A percentile compares a stretch with the other conserved stretches of the same genome.
phyloP scores from a whole-genome alignment of 2,888 invertebrate genomes.

The Melanotus villosus region DNA sequence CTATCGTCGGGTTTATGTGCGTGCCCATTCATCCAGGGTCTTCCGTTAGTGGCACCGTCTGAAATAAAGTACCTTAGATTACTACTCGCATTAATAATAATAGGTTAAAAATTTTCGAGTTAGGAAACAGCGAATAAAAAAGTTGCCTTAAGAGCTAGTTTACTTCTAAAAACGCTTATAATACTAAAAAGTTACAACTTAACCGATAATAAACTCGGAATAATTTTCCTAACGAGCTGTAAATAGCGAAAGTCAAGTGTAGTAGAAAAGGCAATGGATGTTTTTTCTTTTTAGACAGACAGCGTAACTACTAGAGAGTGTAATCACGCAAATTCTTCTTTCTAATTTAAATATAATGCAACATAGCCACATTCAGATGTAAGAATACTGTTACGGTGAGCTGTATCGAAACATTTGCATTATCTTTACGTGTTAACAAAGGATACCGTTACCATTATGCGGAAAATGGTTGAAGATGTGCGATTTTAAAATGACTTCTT shows the following conservation, averaged over 20 bases:
- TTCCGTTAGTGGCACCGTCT: slow-evolving; percentile 65
- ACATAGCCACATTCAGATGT: slow-evolving; percentile 13
- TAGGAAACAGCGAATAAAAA: too few species aligned
- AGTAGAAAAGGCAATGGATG: slow-evolving; percentile 13
- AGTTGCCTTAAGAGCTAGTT: too few species aligned
- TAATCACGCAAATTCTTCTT: slow-evolving; percentile 39
- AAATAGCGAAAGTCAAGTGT: slow-evolving; percentile 34
- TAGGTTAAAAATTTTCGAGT: too few species aligned
- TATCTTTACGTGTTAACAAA: slow-evolving; percentile 36
- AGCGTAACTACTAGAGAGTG: slow-evolving; percentile 26
- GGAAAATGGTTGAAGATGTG: slow-evolving; percentile 19
- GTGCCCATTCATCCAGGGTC: slow-evolving; percentile 69
- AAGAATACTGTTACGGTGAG: slow-evolving; percentile 38
- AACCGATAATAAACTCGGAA: slow-evolving; percentile 21
- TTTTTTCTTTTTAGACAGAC: slow-evolving; percentile 20
- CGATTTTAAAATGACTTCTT: slow-evolving; percentile 11
- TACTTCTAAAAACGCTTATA: too few species aligned
- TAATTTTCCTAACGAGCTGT: slow-evolving; percentile 30
- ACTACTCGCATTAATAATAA: neutral
- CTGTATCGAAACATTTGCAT: slow-evolving; percentile 29
- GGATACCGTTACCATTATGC: slow-evolving; percentile 27
- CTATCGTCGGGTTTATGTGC: slow-evolving; percentile 71
- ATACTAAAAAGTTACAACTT: too few species aligned
- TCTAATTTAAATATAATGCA: slow-evolving; percentile 43
- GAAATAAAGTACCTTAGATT: slow-evolving; percentile 52